A percentile compares a stretch with the other conserved stretches of the same genome.
Conservation (phyloP, 1,140 invertebrate species). For the Pollicipes pollicipes region DNA sequence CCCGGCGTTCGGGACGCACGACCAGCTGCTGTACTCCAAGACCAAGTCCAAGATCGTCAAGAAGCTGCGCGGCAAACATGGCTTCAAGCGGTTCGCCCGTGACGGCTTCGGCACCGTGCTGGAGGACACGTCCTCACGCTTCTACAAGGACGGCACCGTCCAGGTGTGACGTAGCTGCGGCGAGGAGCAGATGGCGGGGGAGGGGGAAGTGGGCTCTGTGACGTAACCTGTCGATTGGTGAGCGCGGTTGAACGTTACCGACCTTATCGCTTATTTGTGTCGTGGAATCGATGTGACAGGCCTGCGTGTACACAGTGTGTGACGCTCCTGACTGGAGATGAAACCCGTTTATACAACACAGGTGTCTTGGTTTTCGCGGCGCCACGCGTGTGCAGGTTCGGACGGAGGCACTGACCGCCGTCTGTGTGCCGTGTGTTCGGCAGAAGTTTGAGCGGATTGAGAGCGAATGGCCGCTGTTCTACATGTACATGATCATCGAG, state of each 20-base stretch:
- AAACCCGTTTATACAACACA: no score
- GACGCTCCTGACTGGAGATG: no score
- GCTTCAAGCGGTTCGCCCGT: constrained; percentile 84
- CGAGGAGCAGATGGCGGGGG: no score
- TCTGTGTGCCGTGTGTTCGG: constrained; percentile 6
- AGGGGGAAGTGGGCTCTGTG: no score
- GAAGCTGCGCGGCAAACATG: constrained; percentile 72
- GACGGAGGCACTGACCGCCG: constrained; percentile 3
- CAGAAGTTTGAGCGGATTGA: constrained; percentile 91
- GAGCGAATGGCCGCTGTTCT: constrained; percentile 96
- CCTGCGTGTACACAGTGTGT: no score
- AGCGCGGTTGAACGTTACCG: no score
- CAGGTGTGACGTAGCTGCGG: no score
- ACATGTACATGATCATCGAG: constrained; percentile 87
- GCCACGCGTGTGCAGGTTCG: no score
- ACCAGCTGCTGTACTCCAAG: constrained; percentile 62
- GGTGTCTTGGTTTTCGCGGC: no score
- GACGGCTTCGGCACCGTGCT: constrained; percentile 84
- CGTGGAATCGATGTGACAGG: no score
- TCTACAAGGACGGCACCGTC: constrained; percentile 29
- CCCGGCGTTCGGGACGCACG: constrained; percentile 94
- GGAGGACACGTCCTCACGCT: constrained; percentile 59
- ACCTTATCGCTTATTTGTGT: no score
- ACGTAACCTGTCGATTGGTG: no score
- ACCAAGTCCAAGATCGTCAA: constrained; percentile 75